Base-by-base conservation (phyloP, 1,140 invertebrate species). In the Amyelois transitella region DNA sequence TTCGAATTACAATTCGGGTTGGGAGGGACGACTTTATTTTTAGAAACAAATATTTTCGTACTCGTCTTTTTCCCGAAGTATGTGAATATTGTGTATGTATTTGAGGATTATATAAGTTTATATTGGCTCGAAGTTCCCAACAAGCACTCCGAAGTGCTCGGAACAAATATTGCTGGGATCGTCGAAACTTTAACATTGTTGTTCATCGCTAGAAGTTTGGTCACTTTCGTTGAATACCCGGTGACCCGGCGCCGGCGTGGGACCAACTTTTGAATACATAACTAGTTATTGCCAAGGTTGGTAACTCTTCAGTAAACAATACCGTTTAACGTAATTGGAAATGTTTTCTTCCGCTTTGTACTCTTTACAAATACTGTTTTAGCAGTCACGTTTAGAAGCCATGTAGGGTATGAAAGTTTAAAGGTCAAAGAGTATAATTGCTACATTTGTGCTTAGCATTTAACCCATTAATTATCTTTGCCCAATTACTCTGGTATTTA, bases 141-240 rank as follows among this genome's bases (percentile, higher is more conserved):
- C 66, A 62, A 61, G 65, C 64, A 51, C 53, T 62, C 32, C 6
- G 12, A 6, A 28, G n/a, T 14, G 17, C 0, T 14, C 60, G 47
- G 64, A 69, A 67, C 75, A 74, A 79, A 79, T 81, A 81, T 77
- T 72, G 65, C 64, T 66, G 24, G 71, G 69, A 74, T 71, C 66
- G 66, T 55, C 64, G 61, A 32, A 81, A 83, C 64, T 83, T 77
- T 68, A 59, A 56, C 55, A 62, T 67, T 64, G 66, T 72, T 74
- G 66, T 75, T 70, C 61, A 58, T 66, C 65, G 66, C 24, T 53
- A 54, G 43, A 79, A 83, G 60, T 80, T 83, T 28, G 64, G 70
- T 72, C 68, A 78, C 75, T 81, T 80, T 79, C 69, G 68, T 69
- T 67, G 62, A 55, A 56, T 55, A 58, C 69, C 54, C 71, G 58